Percentiles rank a stretch among this genome's conserved stretches.
These are phyloP conservation scores for Xanthostigma xanthostigma DNA, from an alignment of 2,888 invertebrate genomes.

Conservation along the genomic window DNA sequence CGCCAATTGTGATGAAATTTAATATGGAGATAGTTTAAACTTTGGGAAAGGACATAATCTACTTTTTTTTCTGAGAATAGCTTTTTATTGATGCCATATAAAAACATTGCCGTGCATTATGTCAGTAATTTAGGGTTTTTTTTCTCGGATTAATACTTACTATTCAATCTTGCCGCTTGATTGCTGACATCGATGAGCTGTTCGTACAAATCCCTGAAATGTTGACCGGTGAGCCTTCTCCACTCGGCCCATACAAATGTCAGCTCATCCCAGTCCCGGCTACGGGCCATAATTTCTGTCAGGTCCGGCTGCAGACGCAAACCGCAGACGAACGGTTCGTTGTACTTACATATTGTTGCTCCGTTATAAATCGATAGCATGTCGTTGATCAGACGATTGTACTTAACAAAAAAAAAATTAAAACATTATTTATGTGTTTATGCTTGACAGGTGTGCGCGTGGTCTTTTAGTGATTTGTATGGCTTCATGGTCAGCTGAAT, in stretches of 20 bases:
- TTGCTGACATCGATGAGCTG: conserved; percentile 67
- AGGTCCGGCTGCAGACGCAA: conserved; percentile 67
- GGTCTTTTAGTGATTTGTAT: too few species aligned
- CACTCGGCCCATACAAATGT: conserved; percentile 83
- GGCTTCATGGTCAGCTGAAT: too few species aligned
- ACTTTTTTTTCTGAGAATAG: too few species aligned
- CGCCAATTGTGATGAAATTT: too few species aligned
- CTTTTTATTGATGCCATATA: not conserved
- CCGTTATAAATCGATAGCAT: conserved; percentile 79
- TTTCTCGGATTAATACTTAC: conserved; percentile 35
- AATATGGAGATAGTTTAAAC: too few species aligned
- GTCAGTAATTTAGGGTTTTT: not conserved
- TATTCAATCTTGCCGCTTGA: conserved; percentile 64
- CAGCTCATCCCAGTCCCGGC: conserved; percentile 77
- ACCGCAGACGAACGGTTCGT: conserved; percentile 71
- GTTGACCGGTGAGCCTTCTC: conserved; percentile 69
- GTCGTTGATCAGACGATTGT: conserved; percentile 74
- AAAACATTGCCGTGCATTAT: not conserved
- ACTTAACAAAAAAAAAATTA: conserved; percentile 51
- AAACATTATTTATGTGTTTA: not conserved
- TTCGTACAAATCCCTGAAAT: conserved; percentile 64
- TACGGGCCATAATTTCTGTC: conserved; percentile 60
- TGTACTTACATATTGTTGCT: conserved; percentile 70
- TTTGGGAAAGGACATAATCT: too few species aligned
- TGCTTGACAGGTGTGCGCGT: too few species aligned